These are phyloP conservation scores for Phocoena sinus DNA, from an alignment of 2,113 vertebrate genomes.

Conservation along the genomic window DNA sequence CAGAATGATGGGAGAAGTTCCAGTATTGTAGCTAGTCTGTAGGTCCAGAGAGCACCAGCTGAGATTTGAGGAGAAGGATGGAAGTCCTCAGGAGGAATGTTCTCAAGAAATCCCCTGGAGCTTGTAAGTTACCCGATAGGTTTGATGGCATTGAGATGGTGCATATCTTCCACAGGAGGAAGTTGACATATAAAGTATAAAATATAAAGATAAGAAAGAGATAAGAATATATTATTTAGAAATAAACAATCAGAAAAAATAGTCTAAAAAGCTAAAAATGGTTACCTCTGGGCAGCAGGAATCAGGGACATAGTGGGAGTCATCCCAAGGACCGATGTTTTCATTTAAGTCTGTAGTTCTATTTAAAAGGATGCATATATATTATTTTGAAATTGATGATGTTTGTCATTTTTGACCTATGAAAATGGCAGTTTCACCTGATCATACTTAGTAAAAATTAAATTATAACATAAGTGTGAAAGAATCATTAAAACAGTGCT, in stretches of 20 bases:
- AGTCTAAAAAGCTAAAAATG: background rate
- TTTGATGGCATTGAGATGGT: background rate
- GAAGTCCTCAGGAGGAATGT: background rate
- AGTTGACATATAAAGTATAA: background rate
- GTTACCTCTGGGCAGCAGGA: background rate
- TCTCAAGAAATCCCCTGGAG: background rate
- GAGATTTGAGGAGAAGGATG: background rate
- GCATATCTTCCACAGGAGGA: background rate
- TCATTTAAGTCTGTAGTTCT: background rate
- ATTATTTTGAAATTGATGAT: background rate
- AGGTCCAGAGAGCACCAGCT: background rate
- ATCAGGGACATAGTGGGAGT: background rate
- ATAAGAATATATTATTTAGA: constrained; percentile 3
- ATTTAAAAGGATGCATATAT: background rate
- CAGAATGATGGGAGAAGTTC: background rate
- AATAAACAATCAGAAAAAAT: background rate
- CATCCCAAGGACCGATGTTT: background rate
- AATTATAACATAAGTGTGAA: background rate
- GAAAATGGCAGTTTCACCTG: background rate
- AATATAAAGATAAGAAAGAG: background rate
- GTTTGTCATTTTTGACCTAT: background rate
- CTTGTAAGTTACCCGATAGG: background rate
- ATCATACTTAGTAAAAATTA: background rate
- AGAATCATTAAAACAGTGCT: background rate
- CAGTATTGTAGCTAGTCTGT: background rate